Evolutionary conservation across 2,797 vertebrate genomes (phyloP).

Genomic region (Echiichthys vipera): DNA sequence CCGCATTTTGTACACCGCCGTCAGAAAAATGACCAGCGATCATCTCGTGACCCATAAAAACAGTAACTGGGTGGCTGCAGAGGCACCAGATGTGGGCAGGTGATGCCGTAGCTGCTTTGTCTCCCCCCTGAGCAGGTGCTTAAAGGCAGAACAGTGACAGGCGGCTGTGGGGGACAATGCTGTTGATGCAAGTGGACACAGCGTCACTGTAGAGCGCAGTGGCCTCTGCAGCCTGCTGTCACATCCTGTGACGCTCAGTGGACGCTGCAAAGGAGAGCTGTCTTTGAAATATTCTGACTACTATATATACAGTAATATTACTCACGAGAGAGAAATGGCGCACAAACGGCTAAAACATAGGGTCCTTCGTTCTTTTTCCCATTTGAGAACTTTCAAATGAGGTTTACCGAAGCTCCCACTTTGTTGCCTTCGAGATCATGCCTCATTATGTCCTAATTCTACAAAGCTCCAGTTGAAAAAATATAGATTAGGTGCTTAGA

Average conservation of each 20-base stretch:
- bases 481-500: neutral
- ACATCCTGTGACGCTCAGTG: slow-evolving; percentile 57
- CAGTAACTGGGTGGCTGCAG: slow-evolving; percentile 35
- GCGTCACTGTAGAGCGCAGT: slow-evolving; percentile 58
- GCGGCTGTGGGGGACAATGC: slow-evolving; percentile 23
- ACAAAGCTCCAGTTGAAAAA: neutral
- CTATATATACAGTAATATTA: neutral
- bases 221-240: slow-evolving; percentile 62
- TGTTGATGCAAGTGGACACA: slow-evolving; percentile 70
- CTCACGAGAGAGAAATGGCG: neutral
- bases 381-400: neutral
- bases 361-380: neutral
- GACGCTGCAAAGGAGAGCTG: slow-evolving; percentile 29
- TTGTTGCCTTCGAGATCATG: neutral
- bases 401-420: neutral
- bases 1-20: slow-evolving; percentile 2
- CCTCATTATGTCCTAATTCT: slow-evolving; percentile 19
- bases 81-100: slow-evolving; percentile 61
- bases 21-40: slow-evolving; percentile 43
- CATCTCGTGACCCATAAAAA: slow-evolving; percentile 58
- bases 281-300: slow-evolving; percentile 35
- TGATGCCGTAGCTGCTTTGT: slow-evolving; percentile 51
- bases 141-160: slow-evolving; percentile 57
- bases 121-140: slow-evolving; percentile 64
- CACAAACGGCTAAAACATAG: neutral